Evolutionary conservation across 2,113 vertebrate species (phyloP).

Genomic region (Sciurus niger): DNA sequence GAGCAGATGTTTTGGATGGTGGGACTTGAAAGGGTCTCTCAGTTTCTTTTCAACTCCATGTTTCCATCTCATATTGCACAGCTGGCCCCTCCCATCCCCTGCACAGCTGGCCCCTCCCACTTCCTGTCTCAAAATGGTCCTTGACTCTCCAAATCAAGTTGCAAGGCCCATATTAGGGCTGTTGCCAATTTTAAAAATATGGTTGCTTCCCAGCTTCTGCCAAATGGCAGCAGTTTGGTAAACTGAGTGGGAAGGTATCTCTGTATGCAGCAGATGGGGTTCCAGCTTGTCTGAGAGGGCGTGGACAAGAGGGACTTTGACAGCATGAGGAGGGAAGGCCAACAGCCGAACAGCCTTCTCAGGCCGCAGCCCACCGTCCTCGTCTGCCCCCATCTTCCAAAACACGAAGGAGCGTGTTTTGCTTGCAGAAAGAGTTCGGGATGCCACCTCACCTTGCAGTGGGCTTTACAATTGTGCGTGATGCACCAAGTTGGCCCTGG

Average conservation of each 20-base stretch:
- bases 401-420: neutral
- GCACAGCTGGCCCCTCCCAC: neutral
- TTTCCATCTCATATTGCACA: neutral
- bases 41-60: neutral
- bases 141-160: neutral
- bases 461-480: neutral
- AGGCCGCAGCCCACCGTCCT: neutral
- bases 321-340: neutral
- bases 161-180: neutral
- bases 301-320: neutral
- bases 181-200: neutral
- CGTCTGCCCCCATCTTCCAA: neutral
- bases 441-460: neutral
- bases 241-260: neutral
- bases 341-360: neutral
- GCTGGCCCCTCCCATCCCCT: neutral
- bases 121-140: neutral
- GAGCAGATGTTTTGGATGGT: neutral
- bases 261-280: accelerated
- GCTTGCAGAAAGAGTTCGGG: neutral
- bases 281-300: neutral
- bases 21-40: neutral
- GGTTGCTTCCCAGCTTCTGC: neutral
- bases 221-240: neutral
- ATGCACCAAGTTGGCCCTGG: accelerated